Conservation (phyloP, 2,113 vertebrate genomes). For the Hystrix cristata region DNA sequence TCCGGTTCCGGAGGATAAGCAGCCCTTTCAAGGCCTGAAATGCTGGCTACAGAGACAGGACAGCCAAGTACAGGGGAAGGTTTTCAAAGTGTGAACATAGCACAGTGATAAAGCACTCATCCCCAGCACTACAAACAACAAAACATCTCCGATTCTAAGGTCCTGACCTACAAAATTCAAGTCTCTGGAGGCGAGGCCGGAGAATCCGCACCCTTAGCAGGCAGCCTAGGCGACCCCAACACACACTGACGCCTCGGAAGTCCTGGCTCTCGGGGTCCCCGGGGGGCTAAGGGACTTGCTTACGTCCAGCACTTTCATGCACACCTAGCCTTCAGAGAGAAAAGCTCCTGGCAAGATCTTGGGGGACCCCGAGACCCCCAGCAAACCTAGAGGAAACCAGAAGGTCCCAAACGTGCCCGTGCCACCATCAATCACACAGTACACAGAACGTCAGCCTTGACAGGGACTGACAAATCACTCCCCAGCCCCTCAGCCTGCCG, state of each 20-base stretch:
- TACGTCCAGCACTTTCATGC: accelerated
- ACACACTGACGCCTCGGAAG: background rate
- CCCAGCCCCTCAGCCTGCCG: background rate
- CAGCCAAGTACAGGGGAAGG: background rate
- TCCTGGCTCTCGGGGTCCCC: accelerated
- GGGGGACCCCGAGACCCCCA: background rate
- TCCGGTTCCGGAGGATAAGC: background rate
- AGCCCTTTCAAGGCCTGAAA: background rate
- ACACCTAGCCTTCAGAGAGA: background rate
- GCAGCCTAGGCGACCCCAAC: accelerated
- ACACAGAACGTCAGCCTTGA: background rate
- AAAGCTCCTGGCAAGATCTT: background rate
- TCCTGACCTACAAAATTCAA: background rate
- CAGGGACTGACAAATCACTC: accelerated
- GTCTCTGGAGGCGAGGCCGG: background rate
- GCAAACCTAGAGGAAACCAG: background rate
- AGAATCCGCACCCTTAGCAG: background rate
- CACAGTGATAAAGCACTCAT: background rate
- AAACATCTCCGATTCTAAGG: background rate
- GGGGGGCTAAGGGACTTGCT: background rate
- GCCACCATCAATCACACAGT: background rate
- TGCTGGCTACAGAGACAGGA: background rate
- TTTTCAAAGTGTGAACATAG: background rate
- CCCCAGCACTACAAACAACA: background rate
- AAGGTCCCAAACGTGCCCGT: background rate